Conservation (phyloP, 1,140 invertebrate species). For the Rhyzopertha dominica region DNA sequence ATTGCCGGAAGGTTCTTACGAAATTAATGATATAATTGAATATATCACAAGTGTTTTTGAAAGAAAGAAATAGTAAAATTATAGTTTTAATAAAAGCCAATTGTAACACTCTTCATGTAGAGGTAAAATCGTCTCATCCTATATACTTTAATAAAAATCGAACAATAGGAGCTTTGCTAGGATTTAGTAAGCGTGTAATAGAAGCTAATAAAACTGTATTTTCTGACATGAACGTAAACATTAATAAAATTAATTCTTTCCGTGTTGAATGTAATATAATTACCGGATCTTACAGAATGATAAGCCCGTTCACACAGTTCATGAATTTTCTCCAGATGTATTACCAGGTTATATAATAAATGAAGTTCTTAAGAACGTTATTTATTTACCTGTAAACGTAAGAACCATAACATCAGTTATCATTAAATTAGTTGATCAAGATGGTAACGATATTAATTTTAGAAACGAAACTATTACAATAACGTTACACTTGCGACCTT, state of each 20-base stretch:
- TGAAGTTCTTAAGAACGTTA: conserved; percentile 33
- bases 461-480: conserved; percentile 27
- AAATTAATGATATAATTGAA: conserved; percentile 23
- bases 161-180: conserved; percentile 21
- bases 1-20: conserved; percentile 23
- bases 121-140: conserved; percentile 16
- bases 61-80: too few species aligned
- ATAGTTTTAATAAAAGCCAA: conserved; percentile 20
- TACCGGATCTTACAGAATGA: conserved; percentile 34
- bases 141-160: conserved; percentile 23
- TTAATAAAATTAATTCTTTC: conserved; percentile 25
- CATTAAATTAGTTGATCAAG: conserved; percentile 30
- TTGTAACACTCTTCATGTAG: conserved; percentile 28
- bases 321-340: conserved; percentile 35
- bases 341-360: conserved; percentile 33
- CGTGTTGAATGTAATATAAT: conserved; percentile 29
- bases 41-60: conserved; percentile 13
- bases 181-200: conserved; percentile 20
- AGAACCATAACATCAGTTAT: conserved; percentile 23
- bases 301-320: conserved; percentile 29
- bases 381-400: conserved; percentile 37
- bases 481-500: too few species aligned
- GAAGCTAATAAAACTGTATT: conserved; percentile 12
- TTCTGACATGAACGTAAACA: conserved; percentile 24
- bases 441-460: conserved; percentile 30